Evolutionary conservation across 2,113 vertebrate genomes (phyloP).

Genomic region (Protobothrops flavoviridis): DNA sequence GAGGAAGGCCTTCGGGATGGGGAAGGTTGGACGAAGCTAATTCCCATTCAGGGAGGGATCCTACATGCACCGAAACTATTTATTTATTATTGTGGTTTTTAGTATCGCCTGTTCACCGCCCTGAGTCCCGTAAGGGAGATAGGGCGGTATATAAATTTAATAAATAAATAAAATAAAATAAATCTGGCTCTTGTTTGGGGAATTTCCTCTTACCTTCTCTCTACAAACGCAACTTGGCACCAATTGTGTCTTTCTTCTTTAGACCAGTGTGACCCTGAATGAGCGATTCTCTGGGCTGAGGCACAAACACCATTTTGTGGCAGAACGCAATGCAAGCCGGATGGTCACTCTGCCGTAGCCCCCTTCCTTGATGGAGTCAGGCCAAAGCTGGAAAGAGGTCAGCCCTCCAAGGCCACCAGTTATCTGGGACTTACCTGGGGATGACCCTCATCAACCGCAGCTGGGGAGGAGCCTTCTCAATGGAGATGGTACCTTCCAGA

Average conservation of each 20-base stretch:
- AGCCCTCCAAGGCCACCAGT: slow-evolving; percentile 32
- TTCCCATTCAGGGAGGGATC: background rate
- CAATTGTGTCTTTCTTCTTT: slow-evolving; percentile 46
- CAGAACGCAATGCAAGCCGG: slow-evolving; percentile 42
- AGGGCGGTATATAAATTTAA: too few relatives aligned
- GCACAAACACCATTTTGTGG: slow-evolving; percentile 53
- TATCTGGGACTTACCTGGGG: slow-evolving; percentile 36
- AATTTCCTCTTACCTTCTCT: background rate
- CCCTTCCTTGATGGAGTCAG: rapidly evolving
- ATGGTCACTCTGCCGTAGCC: slow-evolving; percentile 61
- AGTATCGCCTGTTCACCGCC: too few relatives aligned
- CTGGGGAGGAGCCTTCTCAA: background rate
- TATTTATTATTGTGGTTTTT: too few relatives aligned
- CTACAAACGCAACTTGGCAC: background rate
- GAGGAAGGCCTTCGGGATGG: background rate
- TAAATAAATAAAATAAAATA: too few relatives aligned
- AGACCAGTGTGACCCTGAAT: slow-evolving; percentile 77
- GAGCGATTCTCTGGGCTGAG: slow-evolving; percentile 77
- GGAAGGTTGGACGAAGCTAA: background rate
- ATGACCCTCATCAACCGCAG: background rate
- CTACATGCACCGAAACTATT: background rate
- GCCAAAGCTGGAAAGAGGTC: background rate
- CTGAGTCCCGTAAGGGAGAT: too few relatives aligned
- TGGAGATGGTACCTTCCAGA: background rate
- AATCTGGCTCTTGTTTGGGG: background rate